Conservation (phyloP, 2,113 vertebrate genomes). For the Acanthochromis polyacanthus region DNA sequence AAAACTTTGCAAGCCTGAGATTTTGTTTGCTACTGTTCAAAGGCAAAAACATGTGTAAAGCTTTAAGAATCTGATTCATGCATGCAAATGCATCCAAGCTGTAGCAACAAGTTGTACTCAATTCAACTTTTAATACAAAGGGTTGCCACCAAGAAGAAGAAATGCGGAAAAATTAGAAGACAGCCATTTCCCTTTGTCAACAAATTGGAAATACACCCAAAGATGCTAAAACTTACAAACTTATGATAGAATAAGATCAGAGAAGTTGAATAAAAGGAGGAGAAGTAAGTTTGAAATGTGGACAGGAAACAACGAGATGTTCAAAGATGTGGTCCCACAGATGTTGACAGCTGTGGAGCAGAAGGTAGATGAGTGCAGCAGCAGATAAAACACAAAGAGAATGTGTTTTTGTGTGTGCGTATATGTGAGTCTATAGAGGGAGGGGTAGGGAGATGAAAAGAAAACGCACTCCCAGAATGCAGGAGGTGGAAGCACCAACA, state of each 20-base stretch:
- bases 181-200: constrained; percentile 18
- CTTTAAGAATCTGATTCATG: not conserved
- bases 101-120: constrained; percentile 15
- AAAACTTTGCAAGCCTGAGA: not conserved
- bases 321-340: constrained; percentile 53
- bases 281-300: constrained; percentile 48
- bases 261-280: constrained; percentile 23
- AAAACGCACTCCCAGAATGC: constrained; percentile 71
- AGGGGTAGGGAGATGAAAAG: constrained; percentile 65
- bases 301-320: constrained; percentile 45
- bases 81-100: constrained; percentile 5
- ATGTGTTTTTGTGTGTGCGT: constrained; percentile 43
- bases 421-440: constrained; percentile 43
- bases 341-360: constrained; percentile 71
- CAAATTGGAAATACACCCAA: constrained; percentile 8
- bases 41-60: not conserved
- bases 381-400: constrained; percentile 70
- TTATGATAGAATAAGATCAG: constrained; percentile 32
- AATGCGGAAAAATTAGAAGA: not conserved
- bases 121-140: constrained; percentile 22
- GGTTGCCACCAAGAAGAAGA: not conserved
- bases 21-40: not conserved
- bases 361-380: constrained; percentile 62
- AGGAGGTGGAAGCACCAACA: constrained; percentile 71
- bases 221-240: constrained; percentile 8